Percentiles rank a stretch among this genome's conserved stretches.
phyloP scores from a whole-genome alignment of 1,140 invertebrate genomes.

The Cepaea nemoralis region DNA sequence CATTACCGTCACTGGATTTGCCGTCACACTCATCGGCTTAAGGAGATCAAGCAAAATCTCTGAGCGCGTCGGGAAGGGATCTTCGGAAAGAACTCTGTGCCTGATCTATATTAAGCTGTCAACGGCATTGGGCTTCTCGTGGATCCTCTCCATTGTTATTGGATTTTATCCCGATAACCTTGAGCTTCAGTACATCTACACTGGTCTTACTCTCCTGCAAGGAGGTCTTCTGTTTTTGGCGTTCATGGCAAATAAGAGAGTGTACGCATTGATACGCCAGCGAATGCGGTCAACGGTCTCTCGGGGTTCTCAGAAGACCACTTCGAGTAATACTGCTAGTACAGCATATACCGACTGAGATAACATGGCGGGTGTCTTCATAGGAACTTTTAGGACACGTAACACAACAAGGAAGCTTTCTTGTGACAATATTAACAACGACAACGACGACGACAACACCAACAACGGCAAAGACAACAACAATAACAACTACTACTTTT shows the following conservation, averaged over 20 bases:
- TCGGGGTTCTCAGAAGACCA: too few relatives aligned
- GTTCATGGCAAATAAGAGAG: neutral
- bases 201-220: neutral
- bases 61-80: neutral
- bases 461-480: too few relatives aligned
- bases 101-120: conserved; percentile 1
- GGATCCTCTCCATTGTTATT: neutral
- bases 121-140: neutral
- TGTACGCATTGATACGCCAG: neutral
- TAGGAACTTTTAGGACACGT: too few relatives aligned
- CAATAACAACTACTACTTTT: too few relatives aligned
- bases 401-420: too few relatives aligned
- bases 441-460: too few relatives aligned
- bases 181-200: neutral
- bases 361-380: too few relatives aligned
- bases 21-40: neutral
- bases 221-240: neutral
- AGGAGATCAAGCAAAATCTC: neutral
- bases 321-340: too few relatives aligned
- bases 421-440: too few relatives aligned
- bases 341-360: too few relatives aligned
- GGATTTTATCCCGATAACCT: neutral
- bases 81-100: neutral
- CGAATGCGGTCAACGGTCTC: too few relatives aligned
- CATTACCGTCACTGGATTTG: neutral